Conservation (phyloP, 2,888 invertebrate genomes). For the Galerucella calmariensis region DNA sequence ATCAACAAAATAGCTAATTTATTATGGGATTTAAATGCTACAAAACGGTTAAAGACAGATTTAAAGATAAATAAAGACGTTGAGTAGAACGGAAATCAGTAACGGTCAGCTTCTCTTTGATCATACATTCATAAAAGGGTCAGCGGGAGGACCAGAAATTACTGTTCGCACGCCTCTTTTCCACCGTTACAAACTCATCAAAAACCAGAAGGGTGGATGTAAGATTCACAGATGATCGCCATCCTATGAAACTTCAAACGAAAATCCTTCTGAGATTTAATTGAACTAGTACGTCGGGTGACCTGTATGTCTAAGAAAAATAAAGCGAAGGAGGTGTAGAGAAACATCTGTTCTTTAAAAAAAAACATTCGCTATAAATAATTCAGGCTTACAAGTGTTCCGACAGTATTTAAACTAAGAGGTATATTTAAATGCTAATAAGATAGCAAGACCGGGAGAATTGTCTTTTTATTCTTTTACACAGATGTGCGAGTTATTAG, state of each 20-base stretch:
- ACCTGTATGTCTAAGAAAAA: conserved; percentile 20
- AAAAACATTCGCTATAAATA: conserved; percentile 50
- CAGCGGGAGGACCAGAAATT: conserved; percentile 19
- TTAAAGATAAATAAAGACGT: neutral
- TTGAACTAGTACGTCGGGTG: conserved; percentile 17
- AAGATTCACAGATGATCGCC: conserved; percentile 29
- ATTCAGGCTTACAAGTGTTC: conserved; percentile 51
- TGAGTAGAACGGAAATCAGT: neutral
- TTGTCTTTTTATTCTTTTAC: conserved; percentile 48
- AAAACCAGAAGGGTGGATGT: conserved; percentile 24
- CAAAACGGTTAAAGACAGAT: neutral
- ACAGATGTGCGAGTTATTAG: conserved; percentile 36
- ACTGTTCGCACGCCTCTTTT: conserved; percentile 22
- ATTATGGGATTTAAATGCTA: no score
- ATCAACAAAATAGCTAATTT: no score
- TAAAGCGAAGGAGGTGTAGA: conserved; percentile 38
- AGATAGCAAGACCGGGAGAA: conserved; percentile 48
- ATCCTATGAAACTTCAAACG: conserved; percentile 19
- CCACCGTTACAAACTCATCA: conserved; percentile 23
- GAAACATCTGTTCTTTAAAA: conserved; percentile 53
- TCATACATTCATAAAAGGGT: conserved; percentile 20
- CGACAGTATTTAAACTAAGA: conserved; percentile 46
- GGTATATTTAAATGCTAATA: conserved; percentile 59
- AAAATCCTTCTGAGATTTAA: conserved; percentile 27
- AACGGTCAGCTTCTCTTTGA: neutral